Conservation (phyloP, 2,797 vertebrate genomes). For the Sebastes itinus region DNA sequence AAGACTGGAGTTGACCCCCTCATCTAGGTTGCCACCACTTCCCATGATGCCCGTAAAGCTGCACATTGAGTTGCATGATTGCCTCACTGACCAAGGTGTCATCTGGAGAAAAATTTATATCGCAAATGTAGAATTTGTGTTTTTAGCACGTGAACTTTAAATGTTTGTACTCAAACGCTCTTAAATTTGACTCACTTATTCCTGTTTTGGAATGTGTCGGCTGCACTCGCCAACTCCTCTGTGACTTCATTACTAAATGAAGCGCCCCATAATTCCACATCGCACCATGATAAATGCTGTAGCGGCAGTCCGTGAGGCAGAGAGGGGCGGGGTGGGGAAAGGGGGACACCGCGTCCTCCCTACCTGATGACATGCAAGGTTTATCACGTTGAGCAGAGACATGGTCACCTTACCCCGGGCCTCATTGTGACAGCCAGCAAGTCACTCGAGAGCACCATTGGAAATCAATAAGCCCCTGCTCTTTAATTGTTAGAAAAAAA, state of each 20-base stretch:
- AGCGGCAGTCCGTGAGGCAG: constrained; percentile 19
- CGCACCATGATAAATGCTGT: constrained; percentile 51
- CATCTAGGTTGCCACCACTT: constrained; percentile 26
- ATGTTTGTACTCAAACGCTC: not conserved
- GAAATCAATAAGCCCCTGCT: constrained; percentile 92
- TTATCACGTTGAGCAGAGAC: constrained; percentile 79
- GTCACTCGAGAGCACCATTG: constrained; percentile 88
- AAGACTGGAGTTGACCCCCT: constrained; percentile 53
- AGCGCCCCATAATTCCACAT: constrained; percentile 49
- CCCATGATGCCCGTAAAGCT: constrained; percentile 37
- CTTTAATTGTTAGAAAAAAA: constrained; percentile 84
- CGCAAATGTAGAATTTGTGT: not conserved
- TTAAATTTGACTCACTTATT: constrained; percentile 10
- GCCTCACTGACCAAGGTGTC: not conserved
- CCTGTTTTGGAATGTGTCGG: not conserved
- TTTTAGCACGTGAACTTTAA: not conserved
- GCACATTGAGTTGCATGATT: constrained; percentile 11
- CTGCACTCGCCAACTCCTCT: constrained; percentile 38
- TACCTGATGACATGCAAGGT: constrained; percentile 77
- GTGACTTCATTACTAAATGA: constrained; percentile 74
- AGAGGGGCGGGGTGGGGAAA: constrained; percentile 4
- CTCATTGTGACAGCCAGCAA: constrained; percentile 87
- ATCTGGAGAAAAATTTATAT: not conserved
- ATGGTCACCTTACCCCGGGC: constrained; percentile 90
- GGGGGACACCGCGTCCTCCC: constrained; percentile 72